Percentiles rank a stretch among this genome's conserved stretches.
Evolutionary conservation across 2,797 vertebrate genomes (phyloP).

Genomic region (Helicolenus hilgendorfi): DNA sequence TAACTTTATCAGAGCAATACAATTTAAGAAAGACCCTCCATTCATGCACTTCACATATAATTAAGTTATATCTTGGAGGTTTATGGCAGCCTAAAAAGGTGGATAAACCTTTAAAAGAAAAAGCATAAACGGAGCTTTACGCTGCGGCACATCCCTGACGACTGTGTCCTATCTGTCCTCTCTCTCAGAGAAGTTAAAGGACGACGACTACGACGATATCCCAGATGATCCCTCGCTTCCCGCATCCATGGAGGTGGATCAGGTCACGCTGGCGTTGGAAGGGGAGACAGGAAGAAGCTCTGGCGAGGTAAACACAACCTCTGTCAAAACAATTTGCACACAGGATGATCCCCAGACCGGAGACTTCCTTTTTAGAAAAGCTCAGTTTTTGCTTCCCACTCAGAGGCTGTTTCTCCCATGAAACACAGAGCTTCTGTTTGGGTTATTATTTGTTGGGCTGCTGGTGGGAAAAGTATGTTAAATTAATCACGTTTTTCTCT

Average conservation of each 20-base stretch:
- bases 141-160: not conserved
- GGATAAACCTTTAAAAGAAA: not conserved
- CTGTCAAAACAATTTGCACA: constrained; percentile 73
- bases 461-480: not conserved
- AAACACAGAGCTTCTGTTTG: constrained; percentile 25
- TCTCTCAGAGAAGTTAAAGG: constrained; percentile 86
- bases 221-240: constrained; percentile 86
- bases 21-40: not conserved
- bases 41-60: not conserved
- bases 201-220: constrained; percentile 90
- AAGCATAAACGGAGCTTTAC: not conserved
- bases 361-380: constrained; percentile 77
- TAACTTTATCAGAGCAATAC: too few species aligned
- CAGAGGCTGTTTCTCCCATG: constrained; percentile 1
- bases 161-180: not conserved
- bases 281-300: constrained; percentile 88
- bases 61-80: not conserved
- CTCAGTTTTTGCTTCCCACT: constrained; percentile 43
- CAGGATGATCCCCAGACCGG: constrained; percentile 86
- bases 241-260: constrained; percentile 88
- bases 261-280: constrained; percentile 62
- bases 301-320: constrained; percentile 82
- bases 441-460: constrained; percentile 23
- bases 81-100: not conserved
- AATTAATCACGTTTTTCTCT: constrained; percentile 7